Percentiles rank a stretch among this genome's conserved stretches.
phyloP scores from a whole-genome alignment of 2,888 invertebrate genomes.

The Calameuta pallipes region DNA sequence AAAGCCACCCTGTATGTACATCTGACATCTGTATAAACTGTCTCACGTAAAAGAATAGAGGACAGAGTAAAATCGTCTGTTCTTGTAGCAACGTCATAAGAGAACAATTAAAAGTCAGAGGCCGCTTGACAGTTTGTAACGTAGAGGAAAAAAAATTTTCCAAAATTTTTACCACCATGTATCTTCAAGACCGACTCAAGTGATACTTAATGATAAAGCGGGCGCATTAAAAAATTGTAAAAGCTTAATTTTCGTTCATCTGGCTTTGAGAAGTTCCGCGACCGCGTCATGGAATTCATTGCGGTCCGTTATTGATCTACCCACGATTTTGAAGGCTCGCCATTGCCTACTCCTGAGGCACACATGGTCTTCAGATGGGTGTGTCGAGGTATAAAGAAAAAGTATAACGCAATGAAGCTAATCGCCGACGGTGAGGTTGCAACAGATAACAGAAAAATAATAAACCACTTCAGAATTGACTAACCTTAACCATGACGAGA shows the following conservation, averaged over 20 bases:
- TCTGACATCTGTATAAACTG: neutral
- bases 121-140: too few relatives aligned
- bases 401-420: neutral
- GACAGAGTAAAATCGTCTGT: neutral
- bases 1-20: neutral
- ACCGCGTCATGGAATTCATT: slow-evolving; percentile 48
- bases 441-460: neutral
- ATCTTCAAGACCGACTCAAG: neutral
- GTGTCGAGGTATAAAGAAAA: slow-evolving; percentile 11
- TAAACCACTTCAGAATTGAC: neutral
- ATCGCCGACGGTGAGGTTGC: neutral
- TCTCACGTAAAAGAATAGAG: neutral
- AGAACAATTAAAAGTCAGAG: neutral
- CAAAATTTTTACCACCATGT: neutral
- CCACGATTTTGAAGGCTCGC: slow-evolving; percentile 36
- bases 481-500: neutral
- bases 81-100: neutral
- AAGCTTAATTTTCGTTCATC: neutral
- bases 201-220: neutral
- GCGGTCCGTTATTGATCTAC: slow-evolving; percentile 22
- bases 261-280: slow-evolving; percentile 14
- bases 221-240: neutral
- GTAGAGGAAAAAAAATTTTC: neutral
- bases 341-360: slow-evolving; percentile 29
- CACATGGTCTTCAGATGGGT: slow-evolving; percentile 24